Base-by-base conservation (phyloP, 2,113 vertebrate genomes). In the Leptocoma aspasia region DNA sequence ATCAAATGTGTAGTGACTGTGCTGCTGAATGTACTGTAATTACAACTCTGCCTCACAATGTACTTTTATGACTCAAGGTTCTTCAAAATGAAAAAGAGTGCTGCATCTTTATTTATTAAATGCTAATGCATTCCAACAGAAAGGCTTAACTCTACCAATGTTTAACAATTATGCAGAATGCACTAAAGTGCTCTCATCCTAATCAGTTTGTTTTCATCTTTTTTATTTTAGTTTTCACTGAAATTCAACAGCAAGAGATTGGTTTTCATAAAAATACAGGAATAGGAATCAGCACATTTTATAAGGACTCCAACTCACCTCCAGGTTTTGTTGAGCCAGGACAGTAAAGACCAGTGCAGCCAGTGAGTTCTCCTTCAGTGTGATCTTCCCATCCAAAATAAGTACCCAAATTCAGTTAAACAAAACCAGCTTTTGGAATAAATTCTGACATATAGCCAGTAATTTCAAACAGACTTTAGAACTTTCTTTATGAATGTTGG, bases 61-160 rank as follows among this genome's bases (percentile, higher is more conserved):
- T 72, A 61, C 30, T 91, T 86, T 70, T 84, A 45, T 82, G 69
- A 41, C 35, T 91, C 47, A 87, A 59, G 33, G 42, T 92, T 94
- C 53, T 87, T 92, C 33, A 78, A 94, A 90, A 83, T 49, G n/a
- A 80, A 94, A 95, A 87, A 30, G 45, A 82, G 50, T 56, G 8
- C 72, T 78, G n/a, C 60, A 81, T 86, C 44, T 81, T 94, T 94
- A 91, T 89, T 96, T 95, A 93, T 94, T 94, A 92, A 96, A 94
- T 89, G 85, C 23, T 94, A 81, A 95, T 94, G 39, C 56, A 64
- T 92, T 89, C 64, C 85, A 90, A 81, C 30, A 86, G 79, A 71
- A 77, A 86, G 26, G 71, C 15, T 82, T 72, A 89, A 70, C 35
- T 89, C 31, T 83, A 77, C 42, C 81, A 90, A 91, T 75, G 33